phyloP scores from a whole-genome alignment of 2,797 vertebrate species.

The Cetoscarus ocellatus region DNA sequence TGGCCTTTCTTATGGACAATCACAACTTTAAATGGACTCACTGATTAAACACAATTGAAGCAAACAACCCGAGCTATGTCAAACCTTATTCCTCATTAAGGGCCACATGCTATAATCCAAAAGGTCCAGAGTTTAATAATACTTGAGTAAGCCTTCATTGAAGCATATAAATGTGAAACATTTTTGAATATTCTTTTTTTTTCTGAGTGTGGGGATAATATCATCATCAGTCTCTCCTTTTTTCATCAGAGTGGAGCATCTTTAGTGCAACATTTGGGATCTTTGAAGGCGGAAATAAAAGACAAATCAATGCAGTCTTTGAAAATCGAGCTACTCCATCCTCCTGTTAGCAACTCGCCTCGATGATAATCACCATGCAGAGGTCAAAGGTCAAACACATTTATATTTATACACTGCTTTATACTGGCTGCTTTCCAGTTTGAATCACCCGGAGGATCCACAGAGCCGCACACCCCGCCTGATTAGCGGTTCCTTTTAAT shows the following conservation, averaged over 20 bases:
- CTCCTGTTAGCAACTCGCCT: background rate
- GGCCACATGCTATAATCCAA: too few species aligned
- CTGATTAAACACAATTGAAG: too few species aligned
- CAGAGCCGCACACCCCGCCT: background rate
- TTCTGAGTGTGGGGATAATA: background rate
- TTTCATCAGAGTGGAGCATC: constrained; percentile 10
- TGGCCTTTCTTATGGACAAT: too few species aligned
- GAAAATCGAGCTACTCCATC: background rate
- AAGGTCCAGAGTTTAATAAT: too few species aligned
- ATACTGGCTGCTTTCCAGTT: constrained; percentile 50
- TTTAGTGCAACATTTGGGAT: constrained; percentile 14
- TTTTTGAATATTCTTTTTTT: background rate
- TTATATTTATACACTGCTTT: constrained; percentile 28
- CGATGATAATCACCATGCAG: constrained; percentile 22
- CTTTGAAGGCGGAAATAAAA: constrained; percentile 25
- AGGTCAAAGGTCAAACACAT: constrained; percentile 54
- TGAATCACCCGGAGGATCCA: constrained; percentile 6
- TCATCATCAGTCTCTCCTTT: background rate
- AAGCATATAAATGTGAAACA: too few species aligned
- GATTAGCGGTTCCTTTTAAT: constrained; percentile 21
- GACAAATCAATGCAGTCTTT: constrained; percentile 9
- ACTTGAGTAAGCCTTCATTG: too few species aligned
- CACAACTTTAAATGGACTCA: too few species aligned
- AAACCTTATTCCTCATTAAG: too few species aligned
- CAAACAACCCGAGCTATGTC: too few species aligned